Evolutionary conservation across 2,888 invertebrate species (phyloP), one percentile per base, ranked within the genome.

Genomic region (Azorinus chamasolen): DNA sequence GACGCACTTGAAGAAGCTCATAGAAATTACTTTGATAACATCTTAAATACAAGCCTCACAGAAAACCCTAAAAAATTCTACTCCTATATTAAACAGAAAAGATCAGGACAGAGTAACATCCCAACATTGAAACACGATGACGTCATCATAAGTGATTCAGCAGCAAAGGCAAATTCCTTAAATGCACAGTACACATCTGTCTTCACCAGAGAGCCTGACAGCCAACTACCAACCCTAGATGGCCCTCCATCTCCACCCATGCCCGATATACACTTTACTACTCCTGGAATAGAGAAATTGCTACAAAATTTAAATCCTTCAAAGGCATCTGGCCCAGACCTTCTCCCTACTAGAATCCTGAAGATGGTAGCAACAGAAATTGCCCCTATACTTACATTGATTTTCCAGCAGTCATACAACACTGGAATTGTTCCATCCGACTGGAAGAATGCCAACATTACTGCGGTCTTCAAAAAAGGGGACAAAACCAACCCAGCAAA

Each of bases 51-150:
- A 4, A 61, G 55, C 57, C 55, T 61, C 27, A 64, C 18, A 18
- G 62, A 61, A 39, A 54, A 76, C 18, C 54, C 58, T 1, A 75
- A 76, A 54, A 76, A 55, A 51, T 76, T 65, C 27, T 71, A 57
- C 27, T 32, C 50, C 14, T 71, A 58, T 32, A 41, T 71, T 8
- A 51, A 71, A 41, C 25, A 51, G 24, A 62, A 62, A 22, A 57
- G 37, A 24, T 22, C 41, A 1, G 43, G 57, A 22, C 41, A 43
- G 18, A 24, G 41, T n/a, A n/a, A n/a, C n/a, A n/a, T n/a, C n/a
- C 22, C n/a, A n/a, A 57, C 24, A 22, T 14, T 50, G 20, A 43
- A 20, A 22, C 12, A 57, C 16, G 24, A 57, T 24, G 24, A 14
- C 43, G n/a, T n/a, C n/a, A 22, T 43, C n/a, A 22, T 43, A 3